These are phyloP conservation scores for Augochlorella aurata DNA, from an alignment of 2,888 invertebrate species.

Conservation along the genomic window DNA sequence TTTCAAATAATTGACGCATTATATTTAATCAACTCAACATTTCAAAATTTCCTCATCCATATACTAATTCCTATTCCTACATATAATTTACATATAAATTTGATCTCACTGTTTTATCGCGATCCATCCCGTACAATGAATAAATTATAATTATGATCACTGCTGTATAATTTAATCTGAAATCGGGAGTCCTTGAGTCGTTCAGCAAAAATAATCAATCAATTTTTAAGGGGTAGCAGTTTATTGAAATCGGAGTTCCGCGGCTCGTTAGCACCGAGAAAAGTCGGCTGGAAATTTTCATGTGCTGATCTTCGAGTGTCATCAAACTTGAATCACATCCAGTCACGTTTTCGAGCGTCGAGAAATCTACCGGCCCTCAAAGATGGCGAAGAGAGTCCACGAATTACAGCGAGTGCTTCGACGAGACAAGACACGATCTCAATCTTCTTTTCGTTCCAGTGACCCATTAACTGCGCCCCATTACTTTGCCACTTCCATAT, in stretches of 20 bases:
- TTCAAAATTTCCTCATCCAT: too few species aligned
- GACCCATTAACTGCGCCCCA: conserved; percentile 46
- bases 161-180: background rate
- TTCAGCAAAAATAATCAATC: background rate
- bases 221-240: background rate
- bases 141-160: too few species aligned
- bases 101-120: too few species aligned
- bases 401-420: background rate
- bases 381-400: background rate
- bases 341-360: background rate
- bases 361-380: background rate
- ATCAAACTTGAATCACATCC: background rate
- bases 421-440: background rate
- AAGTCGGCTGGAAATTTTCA: background rate
- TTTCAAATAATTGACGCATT: too few species aligned
- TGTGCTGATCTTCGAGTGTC: background rate
- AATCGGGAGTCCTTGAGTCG: background rate
- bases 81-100: too few species aligned
- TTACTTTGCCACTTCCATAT: conserved; percentile 36
- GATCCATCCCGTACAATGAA: too few species aligned
- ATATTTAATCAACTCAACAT: too few species aligned
- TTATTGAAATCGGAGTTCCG: background rate
- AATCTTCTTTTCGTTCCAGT: conserved; percentile 20
- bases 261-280: background rate
- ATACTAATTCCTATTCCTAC: too few species aligned